These are phyloP conservation scores for Ferrisia virgata DNA, from an alignment of 2,888 invertebrate species.

Conservation along the genomic window DNA sequence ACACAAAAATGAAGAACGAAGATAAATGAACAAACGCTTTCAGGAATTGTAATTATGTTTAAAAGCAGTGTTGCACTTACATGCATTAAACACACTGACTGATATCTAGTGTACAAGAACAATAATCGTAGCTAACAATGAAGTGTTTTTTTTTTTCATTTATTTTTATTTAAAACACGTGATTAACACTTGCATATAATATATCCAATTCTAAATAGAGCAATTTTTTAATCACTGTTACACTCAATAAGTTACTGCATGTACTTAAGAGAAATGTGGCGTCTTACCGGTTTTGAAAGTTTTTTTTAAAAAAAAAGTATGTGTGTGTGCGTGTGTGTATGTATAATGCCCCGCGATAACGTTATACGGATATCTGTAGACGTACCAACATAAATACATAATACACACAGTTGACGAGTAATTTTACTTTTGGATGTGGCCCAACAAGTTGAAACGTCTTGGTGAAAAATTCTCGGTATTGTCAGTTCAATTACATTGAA, in stretches of 20 bases:
- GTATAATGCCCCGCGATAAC: too few species aligned
- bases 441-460: constrained; percentile 7
- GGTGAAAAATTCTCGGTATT: constrained; percentile 18
- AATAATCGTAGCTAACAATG: neutral
- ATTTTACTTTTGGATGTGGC: neutral
- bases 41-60: neutral
- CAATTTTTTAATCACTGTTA: neutral
- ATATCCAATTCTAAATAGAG: neutral
- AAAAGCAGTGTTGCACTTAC: neutral
- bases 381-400: too few species aligned
- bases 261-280: neutral
- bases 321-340: too few species aligned
- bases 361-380: neutral
- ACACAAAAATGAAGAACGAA: neutral
- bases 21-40: neutral
- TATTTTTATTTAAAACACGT: neutral
- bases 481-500: constrained; percentile 24
- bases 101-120: too few species aligned
- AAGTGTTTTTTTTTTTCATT: neutral
- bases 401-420: constrained; percentile 8
- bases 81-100: neutral
- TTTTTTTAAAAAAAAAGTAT: too few species aligned
- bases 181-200: too few species aligned
- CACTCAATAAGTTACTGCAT: constrained; percentile 1
- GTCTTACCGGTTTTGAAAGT: neutral